Evolutionary conservation across 2,888 invertebrate species (phyloP).

Genomic region (Galerucella pusilla): DNA sequence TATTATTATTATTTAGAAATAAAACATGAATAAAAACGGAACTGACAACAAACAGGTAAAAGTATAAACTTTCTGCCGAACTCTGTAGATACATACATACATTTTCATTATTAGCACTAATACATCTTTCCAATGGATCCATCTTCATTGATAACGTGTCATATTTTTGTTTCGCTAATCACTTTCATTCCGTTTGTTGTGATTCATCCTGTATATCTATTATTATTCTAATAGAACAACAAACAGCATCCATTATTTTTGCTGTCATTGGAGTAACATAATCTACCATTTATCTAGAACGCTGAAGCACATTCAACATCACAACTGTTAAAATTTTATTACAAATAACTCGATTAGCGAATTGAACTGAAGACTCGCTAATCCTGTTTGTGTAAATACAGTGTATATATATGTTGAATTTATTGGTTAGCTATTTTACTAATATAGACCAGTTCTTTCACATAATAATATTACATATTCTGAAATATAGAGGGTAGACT

Average conservation of each 20-base stretch:
- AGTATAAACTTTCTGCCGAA: too few species aligned
- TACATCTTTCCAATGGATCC: too few species aligned
- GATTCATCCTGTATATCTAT: neutral
- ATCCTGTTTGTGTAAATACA: conserved; percentile 54
- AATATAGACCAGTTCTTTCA: neutral
- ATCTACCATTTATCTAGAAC: conserved; percentile 24
- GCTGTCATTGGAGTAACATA: neutral
- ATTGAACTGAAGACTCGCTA: conserved; percentile 48
- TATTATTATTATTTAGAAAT: too few species aligned
- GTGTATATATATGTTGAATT: conserved; percentile 51
- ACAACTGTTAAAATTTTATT: conserved; percentile 52
- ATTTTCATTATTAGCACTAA: too few species aligned
- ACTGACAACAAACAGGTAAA: too few species aligned
- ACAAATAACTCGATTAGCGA: conserved; percentile 51
- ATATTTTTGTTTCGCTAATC: too few species aligned
- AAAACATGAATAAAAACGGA: too few species aligned
- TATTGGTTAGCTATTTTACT: conserved; percentile 38
- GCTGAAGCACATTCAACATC: conserved; percentile 29
- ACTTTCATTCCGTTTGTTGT: too few species aligned
- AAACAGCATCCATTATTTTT: neutral
- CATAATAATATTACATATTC: neutral
- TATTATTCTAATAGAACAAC: neutral
- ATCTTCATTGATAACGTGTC: too few species aligned
- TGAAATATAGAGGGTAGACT: too few species aligned
- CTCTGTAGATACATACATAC: too few species aligned